Conservation (phyloP, 2,888 invertebrate species). For the Synergus japonicus region DNA sequence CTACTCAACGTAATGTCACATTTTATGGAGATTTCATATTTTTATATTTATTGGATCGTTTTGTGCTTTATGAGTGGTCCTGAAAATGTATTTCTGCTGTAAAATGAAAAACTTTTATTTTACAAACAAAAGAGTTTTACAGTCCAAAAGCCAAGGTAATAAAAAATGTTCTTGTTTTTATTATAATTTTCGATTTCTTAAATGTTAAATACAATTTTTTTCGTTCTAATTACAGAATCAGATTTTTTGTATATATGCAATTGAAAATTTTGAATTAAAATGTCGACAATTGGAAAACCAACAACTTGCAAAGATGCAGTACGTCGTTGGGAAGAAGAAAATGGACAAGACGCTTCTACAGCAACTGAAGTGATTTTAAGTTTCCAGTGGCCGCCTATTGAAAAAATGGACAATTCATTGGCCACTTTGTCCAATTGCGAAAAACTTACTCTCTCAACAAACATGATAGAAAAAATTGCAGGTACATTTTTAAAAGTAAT, state of each 20-base stretch:
- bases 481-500: background rate
- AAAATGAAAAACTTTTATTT: no score
- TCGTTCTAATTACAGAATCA: background rate
- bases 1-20: background rate
- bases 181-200: background rate
- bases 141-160: background rate
- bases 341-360: constrained; percentile 82
- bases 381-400: constrained; percentile 95
- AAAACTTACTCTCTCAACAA: constrained; percentile 93
- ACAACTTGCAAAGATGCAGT: constrained; percentile 92
- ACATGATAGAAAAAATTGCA: constrained; percentile 90
- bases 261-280: background rate
- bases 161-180: background rate
- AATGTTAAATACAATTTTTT: background rate
- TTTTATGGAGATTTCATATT: background rate
- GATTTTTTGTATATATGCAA: background rate
- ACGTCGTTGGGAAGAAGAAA: constrained; percentile 90
- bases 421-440: constrained; percentile 86
- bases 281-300: constrained; percentile 79
- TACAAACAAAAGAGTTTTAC: no score
- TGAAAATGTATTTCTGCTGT: no score
- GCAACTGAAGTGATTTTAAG: constrained; percentile 88
- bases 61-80: background rate
- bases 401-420: constrained; percentile 94
- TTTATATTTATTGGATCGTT: background rate